These are phyloP conservation scores for Leptosomus discolor DNA, from an alignment of 2,113 vertebrate species.

Conservation along the genomic window DNA sequence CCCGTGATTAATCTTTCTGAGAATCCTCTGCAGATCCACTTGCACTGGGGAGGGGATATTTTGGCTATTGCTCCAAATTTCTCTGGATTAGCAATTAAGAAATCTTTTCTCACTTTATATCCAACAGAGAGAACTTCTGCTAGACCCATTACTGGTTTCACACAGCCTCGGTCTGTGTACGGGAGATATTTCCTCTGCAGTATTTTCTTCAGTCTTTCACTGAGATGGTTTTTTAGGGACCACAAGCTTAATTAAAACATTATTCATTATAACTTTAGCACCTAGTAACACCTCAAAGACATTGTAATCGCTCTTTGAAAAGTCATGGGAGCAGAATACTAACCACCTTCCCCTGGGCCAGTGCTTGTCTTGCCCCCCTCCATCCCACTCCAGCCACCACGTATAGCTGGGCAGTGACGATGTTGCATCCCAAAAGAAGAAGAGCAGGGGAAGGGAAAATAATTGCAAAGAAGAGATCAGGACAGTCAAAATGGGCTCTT, in stretches of 20 bases:
- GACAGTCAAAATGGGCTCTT: not conserved
- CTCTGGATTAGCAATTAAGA: constrained; percentile 60
- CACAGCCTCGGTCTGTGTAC: not conserved
- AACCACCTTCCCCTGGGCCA: not conserved
- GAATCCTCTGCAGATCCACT: not conserved
- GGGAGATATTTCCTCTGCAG: not conserved
- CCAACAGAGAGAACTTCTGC: constrained; percentile 35
- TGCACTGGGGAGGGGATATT: not conserved
- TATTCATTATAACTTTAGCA: not conserved
- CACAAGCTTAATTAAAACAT: not conserved
- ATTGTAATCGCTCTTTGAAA: not conserved
- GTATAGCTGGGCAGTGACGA: not conserved
- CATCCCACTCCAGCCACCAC: not conserved
- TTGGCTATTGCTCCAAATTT: not conserved
- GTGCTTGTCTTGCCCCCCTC: not conserved
- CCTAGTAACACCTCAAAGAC: not conserved
- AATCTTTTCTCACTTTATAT: constrained; percentile 40
- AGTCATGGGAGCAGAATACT: not conserved
- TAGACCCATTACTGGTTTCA: constrained; percentile 44
- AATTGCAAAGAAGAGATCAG: not conserved
- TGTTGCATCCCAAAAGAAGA: not conserved
- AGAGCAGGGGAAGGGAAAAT: not conserved
- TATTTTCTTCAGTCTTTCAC: constrained; percentile 9
- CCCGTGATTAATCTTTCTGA: not conserved
- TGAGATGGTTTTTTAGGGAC: not conserved